phyloP scores from a whole-genome alignment of 1,140 invertebrate species.

The Orchesella cincta region DNA sequence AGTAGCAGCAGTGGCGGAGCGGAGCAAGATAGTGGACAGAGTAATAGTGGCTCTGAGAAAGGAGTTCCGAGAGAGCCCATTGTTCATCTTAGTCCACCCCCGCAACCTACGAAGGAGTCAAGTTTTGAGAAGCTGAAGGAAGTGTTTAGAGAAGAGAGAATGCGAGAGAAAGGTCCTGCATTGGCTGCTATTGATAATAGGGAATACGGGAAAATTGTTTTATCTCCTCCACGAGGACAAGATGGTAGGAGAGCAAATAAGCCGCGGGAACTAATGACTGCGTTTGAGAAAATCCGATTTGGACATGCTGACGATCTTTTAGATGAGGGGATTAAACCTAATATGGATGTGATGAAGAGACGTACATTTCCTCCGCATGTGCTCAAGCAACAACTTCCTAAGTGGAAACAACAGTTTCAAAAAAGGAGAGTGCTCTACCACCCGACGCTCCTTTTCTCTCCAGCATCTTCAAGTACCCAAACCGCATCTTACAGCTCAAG shows the following conservation, averaged over 20 bases:
- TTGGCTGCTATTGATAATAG: constrained; percentile 58
- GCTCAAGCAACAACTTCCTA: constrained; percentile 1
- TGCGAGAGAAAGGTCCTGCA: constrained; percentile 27
- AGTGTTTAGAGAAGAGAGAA: constrained; percentile 37
- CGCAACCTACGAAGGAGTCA: constrained; percentile 17
- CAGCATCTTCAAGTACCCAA: neutral
- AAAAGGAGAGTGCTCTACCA: constrained; percentile 26
- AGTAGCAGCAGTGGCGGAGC: neutral
- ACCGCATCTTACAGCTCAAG: neutral
- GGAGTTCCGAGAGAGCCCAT: constrained; percentile 15
- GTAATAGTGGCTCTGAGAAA: neutral
- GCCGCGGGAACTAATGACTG: constrained; percentile 47
- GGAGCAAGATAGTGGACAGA: neutral
- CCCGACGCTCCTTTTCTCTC: neutral
- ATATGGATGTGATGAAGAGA: constrained; percentile 38
- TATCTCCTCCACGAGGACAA: constrained; percentile 44
- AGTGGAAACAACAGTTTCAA: neutral
- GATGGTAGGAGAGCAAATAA: constrained; percentile 50
- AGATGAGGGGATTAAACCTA: constrained; percentile 30
- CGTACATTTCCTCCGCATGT: constrained; percentile 13
- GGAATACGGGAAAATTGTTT: constrained; percentile 51
- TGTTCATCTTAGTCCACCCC: constrained; percentile 35
- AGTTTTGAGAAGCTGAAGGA: constrained; percentile 44
- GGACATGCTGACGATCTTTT: constrained; percentile 46
- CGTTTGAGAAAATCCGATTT: constrained; percentile 51